Base-by-base conservation (phyloP, 2,888 invertebrate species). In the Synanthedon formicaeformis region DNA sequence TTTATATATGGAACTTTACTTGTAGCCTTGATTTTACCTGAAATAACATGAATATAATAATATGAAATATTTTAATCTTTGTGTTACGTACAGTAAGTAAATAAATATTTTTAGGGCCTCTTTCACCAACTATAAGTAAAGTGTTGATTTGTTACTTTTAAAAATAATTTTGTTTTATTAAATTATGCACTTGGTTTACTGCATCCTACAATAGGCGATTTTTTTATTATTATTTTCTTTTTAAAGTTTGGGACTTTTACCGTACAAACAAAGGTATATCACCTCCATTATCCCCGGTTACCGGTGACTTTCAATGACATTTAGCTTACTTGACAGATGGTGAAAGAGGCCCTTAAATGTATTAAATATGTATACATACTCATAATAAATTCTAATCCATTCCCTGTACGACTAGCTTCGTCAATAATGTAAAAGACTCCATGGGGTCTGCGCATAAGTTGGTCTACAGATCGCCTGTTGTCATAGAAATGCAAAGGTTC, bases 391-490 rank as follows among this genome's bases (percentile, higher is more conserved):
- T 91, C 91, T 64, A 91, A 91, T 56, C 91, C 92, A 66, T 92
- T 91, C 52, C 91, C 88, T 57, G 90, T 90, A 55, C 93, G 92
- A 54, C 95, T 94, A 6, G 96, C 95, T 69, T 96, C 95, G 78
- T 98, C 97, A 56, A 98, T 90, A 54, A 96, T 89, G 58, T 93
- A 92, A 64, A 97, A 91, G 0, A 98, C 81, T 0, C 97, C 97
- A 55, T 92, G 89, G 4, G 94, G 94, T 75, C 94, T 94, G 50
- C 92, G 92, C 81, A 98, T 90, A 34, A 98, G 89, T 77, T 96
- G 93, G 69, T 98, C 97, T 34, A 98, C 90, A 18, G 95, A 92
- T 52, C 92, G 91, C 66, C 95, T 94, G 74, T 98, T 98, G 73
- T 97, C 96, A 71, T 95, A 95, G 73, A 93, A 97, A 61, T 92